These are phyloP conservation scores for Hofmannophila pseudospretella DNA, from an alignment of 2,888 invertebrate species.

Conservation along the genomic window DNA sequence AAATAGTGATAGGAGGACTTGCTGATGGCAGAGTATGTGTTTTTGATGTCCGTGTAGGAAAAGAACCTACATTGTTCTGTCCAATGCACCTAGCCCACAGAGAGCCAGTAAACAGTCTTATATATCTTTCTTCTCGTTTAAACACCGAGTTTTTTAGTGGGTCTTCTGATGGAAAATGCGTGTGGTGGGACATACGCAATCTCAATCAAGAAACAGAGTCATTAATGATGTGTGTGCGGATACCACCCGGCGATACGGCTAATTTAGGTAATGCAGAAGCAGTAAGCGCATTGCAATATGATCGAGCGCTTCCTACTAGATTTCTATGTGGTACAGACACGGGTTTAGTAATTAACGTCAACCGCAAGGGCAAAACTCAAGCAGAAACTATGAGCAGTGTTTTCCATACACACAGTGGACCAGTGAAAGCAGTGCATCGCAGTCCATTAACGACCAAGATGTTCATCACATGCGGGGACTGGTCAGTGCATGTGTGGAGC, in stretches of 20 bases:
- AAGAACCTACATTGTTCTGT: conserved; percentile 83
- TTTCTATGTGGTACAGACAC: conserved; percentile 53
- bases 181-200: conserved; percentile 83
- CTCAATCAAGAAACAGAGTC: conserved; percentile 75
- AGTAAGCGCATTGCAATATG: conserved; percentile 81
- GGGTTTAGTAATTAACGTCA: conserved; percentile 74
- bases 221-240: conserved; percentile 77
- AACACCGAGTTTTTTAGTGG: conserved; percentile 79
- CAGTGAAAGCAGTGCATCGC: conserved; percentile 79
- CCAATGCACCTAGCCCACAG: conserved; percentile 46
- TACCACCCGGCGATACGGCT: conserved; percentile 55
- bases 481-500: conserved; percentile 81
- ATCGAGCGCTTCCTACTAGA: conserved; percentile 81
- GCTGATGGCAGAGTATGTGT: conserved; percentile 47
- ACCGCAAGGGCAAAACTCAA: conserved; percentile 81
- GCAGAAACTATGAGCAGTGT: conserved; percentile 77
- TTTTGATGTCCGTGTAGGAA: conserved; percentile 87
- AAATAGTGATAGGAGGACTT: conserved; percentile 39
- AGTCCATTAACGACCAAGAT: conserved; percentile 81
- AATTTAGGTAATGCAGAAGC: conserved; percentile 75
- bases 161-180: conserved; percentile 78
- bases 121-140: conserved; percentile 76
- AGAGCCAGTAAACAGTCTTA: conserved; percentile 73
- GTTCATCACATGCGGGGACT: conserved; percentile 82
- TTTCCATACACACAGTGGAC: conserved; percentile 75